Conservation (phyloP, 2,113 vertebrate species). For the Calypte anna region DNA sequence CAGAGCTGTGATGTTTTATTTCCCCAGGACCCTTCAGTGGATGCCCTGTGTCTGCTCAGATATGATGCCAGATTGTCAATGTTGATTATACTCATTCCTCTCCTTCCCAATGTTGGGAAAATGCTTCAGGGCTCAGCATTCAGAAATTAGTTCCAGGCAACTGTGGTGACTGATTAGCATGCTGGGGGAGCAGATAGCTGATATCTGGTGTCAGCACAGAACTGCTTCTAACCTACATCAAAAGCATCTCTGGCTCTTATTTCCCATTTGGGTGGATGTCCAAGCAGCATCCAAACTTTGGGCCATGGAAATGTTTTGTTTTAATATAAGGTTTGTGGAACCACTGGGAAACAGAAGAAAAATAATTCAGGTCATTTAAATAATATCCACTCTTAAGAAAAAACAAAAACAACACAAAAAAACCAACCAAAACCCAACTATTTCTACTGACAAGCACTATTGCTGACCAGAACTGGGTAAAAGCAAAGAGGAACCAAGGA, state of each 20-base stretch:
- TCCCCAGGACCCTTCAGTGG: constrained; percentile 51
- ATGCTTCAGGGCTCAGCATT: constrained; percentile 54
- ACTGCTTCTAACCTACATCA: constrained; percentile 52
- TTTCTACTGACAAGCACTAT: neutral
- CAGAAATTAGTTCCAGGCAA: constrained; percentile 69
- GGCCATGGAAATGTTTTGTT: neutral
- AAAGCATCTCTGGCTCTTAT: constrained; percentile 11
- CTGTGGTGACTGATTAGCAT: constrained; percentile 67
- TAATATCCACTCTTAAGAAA: neutral
- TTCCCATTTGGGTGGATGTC: neutral
- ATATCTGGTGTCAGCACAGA: constrained; percentile 64
- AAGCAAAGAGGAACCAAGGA: neutral
- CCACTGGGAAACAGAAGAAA: neutral
- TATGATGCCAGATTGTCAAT: constrained; percentile 62
- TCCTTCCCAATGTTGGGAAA: constrained; percentile 52
- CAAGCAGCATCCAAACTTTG: neutral
- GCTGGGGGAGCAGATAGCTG: constrained; percentile 63
- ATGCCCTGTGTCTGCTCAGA: constrained; percentile 40
- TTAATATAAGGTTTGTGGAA: neutral
- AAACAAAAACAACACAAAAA: neutral
- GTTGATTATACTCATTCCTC: constrained; percentile 65
- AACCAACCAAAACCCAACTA: neutral
- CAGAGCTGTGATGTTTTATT: constrained; percentile 52
- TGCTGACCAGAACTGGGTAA: neutral
- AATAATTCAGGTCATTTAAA: neutral